These are phyloP conservation scores for Lycaon pictus DNA, from an alignment of 2,113 vertebrate genomes.

Conservation along the genomic window DNA sequence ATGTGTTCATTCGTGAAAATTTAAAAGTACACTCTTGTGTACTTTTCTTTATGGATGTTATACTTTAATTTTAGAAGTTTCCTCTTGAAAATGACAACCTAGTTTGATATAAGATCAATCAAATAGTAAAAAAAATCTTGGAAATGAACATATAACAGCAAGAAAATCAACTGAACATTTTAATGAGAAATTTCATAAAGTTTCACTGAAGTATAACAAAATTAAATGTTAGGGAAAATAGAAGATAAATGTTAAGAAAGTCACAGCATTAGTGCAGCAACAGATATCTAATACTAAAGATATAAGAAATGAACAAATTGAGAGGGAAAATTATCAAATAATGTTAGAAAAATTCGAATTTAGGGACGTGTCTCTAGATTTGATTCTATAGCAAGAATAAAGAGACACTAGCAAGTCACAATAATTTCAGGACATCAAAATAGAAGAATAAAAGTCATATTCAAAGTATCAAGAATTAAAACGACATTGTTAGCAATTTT, in stretches of 20 bases:
- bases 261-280: not conserved
- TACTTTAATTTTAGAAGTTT: not conserved
- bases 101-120: not conserved
- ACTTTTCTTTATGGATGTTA: not conserved
- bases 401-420: not conserved
- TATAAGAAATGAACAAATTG: not conserved
- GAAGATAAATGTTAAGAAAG: not conserved
- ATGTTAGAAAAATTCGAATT: not conserved
- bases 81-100: not conserved
- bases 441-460: not conserved
- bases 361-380: not conserved
- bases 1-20: not conserved
- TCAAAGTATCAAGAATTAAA: not conserved
- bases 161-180: conserved; percentile 23
- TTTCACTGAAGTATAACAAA: not conserved
- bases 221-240: not conserved
- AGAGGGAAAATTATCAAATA: not conserved
- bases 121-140: conserved; percentile 3
- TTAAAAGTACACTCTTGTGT: not conserved
- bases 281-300: not conserved
- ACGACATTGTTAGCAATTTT: not conserved
- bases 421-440: not conserved
- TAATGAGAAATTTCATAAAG: conserved; percentile 8
- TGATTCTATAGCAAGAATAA: too few species aligned
- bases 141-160: not conserved